Evolutionary conservation across 2,113 vertebrate genomes (phyloP).

Genomic region (Toxostoma redivivum): DNA sequence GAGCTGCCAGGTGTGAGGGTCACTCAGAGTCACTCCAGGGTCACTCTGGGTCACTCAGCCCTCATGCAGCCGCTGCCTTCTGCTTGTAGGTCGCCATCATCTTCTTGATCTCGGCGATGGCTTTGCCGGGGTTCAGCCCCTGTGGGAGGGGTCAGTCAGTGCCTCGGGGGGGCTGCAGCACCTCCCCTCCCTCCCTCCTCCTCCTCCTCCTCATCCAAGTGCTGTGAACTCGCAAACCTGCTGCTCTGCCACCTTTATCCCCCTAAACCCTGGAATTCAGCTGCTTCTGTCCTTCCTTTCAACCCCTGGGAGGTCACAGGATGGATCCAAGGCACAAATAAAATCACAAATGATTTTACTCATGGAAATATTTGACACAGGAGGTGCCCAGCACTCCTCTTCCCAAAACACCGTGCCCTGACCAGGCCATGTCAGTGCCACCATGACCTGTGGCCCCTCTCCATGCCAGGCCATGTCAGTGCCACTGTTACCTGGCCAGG

Average conservation of each 20-base stretch:
- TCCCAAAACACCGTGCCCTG: too few relatives aligned
- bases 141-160: not conserved
- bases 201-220: not conserved
- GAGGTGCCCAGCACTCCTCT: not conserved
- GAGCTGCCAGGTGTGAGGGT: not conserved
- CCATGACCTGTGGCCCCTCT: too few relatives aligned
- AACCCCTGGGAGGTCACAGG: not conserved
- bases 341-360: not conserved
- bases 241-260: not conserved
- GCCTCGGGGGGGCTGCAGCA: not conserved
- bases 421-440: too few relatives aligned
- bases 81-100: constrained; percentile 95
- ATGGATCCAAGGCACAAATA: not conserved
- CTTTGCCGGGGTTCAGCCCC: constrained; percentile 96
- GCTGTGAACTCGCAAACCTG: too few relatives aligned
- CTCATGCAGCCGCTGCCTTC: constrained; percentile 64
- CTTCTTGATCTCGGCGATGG: constrained; percentile 97
- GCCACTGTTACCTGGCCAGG: too few relatives aligned
- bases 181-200: not conserved
- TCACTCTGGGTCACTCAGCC: not conserved
- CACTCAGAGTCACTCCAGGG: not conserved
- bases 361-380: not conserved
- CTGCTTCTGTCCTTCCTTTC: not conserved
- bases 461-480: too few relatives aligned
- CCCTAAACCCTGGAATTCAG: not conserved